Evolutionary conservation across 2,888 invertebrate genomes (phyloP).

Genomic region (Lasius platythorax): DNA sequence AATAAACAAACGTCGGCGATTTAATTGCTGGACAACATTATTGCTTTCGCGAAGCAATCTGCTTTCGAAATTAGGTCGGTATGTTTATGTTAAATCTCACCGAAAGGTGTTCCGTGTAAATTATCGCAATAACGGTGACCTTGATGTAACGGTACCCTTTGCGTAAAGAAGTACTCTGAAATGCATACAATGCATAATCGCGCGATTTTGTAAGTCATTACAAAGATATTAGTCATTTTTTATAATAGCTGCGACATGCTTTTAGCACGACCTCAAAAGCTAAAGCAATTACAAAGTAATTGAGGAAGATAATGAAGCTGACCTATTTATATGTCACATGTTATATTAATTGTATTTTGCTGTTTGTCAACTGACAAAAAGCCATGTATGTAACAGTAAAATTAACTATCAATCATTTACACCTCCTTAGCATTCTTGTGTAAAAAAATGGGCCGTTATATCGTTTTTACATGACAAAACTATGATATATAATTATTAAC

Average conservation of each 20-base stretch:
- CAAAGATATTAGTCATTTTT: background rate
- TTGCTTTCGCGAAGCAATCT: background rate
- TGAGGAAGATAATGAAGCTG: background rate
- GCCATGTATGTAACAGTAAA: background rate
- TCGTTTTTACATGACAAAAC: background rate
- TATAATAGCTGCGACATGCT: background rate
- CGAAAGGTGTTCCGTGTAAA: conserved; percentile 16
- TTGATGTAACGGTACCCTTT: conserved; percentile 18
- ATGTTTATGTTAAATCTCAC: background rate
- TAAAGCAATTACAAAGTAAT: background rate
- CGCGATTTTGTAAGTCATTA: background rate
- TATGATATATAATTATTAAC: background rate
- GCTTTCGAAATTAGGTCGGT: conserved; percentile 19
- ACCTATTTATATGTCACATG: background rate
- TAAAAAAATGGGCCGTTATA: background rate
- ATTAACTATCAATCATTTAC: background rate
- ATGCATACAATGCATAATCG: background rate
- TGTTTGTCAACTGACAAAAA: background rate
- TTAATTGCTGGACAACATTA: conserved; percentile 54
- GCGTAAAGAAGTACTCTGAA: background rate
- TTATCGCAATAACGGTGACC: conserved; percentile 23
- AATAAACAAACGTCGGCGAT: conserved; percentile 25
- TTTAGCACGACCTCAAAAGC: background rate
- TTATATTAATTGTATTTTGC: background rate
- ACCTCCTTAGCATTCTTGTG: background rate